Base-by-base conservation (phyloP, 2,888 invertebrate genomes). In the Resseliella maxima region DNA sequence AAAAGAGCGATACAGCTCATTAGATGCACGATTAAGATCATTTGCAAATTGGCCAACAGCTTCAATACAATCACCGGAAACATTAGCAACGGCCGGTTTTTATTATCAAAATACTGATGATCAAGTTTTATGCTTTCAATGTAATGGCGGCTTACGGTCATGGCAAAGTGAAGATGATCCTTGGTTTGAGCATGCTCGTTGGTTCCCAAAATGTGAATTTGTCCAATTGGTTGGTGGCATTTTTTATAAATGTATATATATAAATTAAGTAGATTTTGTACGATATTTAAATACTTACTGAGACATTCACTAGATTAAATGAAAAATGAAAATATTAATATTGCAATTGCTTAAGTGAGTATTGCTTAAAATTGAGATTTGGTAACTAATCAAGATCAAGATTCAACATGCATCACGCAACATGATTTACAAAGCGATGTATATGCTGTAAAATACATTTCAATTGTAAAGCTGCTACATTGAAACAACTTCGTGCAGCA, bases 141-240 rank as follows among this genome's bases (percentile, higher is more conserved):
- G 99, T 91, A 97, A 97, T 90, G 98, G 98, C 81, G 97, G 98
- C 0, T 92, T 99, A 85, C 93, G 96, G 88, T 95, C 95, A 89
- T 99, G 98, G 98, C 96, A 97, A 90, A 93, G 94, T 59, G 94
- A 94, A 27, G 98, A 98, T 90, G 95, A 96, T 89, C 97, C 98
- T 0, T 98, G 98, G 98, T 93, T 94, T 86, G 98, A 98, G 90
- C 99, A 99, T 92, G 97, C 97, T 18, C 93, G 95, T 89, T 98
- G 97, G 97, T 98, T 97, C 92, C 95, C 97, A 0, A 93, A 94
- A 89, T 99, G 98, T 91, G 95, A 94, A 12, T 98, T 95, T 90
- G 94, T 99, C 27, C 91, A 94, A 87, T 92, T 97, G 86, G 59
- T n/a, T n/a, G n/a, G n/a, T n/a, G n/a, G n/a, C n/a, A n/a, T n/a